These are phyloP conservation scores for Romanogobio albipinnatus DNA, from an alignment of 2,113 vertebrate genomes.

Conservation along the genomic window DNA sequence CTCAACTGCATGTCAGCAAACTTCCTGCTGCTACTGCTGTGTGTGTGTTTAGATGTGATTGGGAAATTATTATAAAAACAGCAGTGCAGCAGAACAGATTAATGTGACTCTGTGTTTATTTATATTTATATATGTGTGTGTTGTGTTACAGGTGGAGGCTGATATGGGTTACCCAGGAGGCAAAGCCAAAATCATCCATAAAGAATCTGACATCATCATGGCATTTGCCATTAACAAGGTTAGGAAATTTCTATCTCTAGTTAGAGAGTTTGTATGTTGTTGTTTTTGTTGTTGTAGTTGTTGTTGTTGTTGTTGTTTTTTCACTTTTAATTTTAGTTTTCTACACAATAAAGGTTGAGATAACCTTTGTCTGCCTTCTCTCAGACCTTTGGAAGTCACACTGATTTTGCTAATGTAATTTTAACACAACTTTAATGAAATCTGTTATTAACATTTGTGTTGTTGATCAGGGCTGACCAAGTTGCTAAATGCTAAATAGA, in stretches of 20 bases:
- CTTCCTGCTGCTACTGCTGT: conserved; percentile 24
- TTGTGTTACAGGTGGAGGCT: conserved; percentile 89
- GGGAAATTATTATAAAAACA: neutral
- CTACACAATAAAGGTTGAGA: too few species aligned
- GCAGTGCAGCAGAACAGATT: neutral
- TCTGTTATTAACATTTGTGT: too few species aligned
- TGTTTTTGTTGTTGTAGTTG: too few species aligned
- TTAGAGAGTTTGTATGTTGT: neutral
- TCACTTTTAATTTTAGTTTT: too few species aligned
- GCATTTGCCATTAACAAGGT: conserved; percentile 98
- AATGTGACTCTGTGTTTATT: conserved; percentile 9
- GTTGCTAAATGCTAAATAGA: too few species aligned
- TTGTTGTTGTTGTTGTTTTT: too few species aligned
- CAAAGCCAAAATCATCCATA: conserved; percentile 97
- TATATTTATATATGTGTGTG: conserved; percentile 19
- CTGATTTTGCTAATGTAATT: too few species aligned
- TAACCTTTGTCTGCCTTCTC: too few species aligned
- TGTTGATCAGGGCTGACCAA: too few species aligned
- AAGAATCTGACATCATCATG: conserved; percentile 99
- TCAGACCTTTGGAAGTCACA: too few species aligned
- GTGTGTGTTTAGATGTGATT: conserved; percentile 51
- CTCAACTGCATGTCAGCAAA: conserved; percentile 1
- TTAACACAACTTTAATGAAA: too few species aligned
- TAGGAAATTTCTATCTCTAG: conserved; percentile 30
- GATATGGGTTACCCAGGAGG: conserved; percentile 96